Evolutionary conservation across 2,888 invertebrate species (phyloP), one percentile per base, ranked within the genome.

Genomic region (Mythimna ferrago): DNA sequence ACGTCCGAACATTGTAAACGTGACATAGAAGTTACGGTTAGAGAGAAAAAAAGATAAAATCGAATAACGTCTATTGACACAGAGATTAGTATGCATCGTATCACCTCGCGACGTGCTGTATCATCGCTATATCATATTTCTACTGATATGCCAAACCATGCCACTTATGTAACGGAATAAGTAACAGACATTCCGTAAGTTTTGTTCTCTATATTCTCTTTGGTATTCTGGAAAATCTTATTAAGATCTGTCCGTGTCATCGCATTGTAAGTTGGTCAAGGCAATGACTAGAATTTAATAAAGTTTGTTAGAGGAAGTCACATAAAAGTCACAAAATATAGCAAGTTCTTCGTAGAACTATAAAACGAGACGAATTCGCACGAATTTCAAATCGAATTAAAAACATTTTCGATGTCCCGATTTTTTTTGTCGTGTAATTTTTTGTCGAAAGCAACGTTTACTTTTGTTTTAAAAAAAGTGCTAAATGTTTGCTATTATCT

Each of bases 11-110:
- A 70, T 71, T 72, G 73, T 82, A 64, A 54, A 76, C 76, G 71
- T 80, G 86, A 80, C 85, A 76, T 64, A 77, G 67, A 86, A 76
- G 66, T 72, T 73, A 84, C 66, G 65, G 71, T 32, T 44, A 58
- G 77, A 74, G 73, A 76, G 62, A 61, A 48, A 53, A 62, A 71
- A 70, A 82, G 80, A 85, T 84, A 83, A 74, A 84, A 89, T 88
- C 84, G 87, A 85, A 88, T 89, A 87, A 84, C 76, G 76, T 81
- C 67, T 79, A 88, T 86, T 82, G 84, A 82, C 77, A 71, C 65
- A 75, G 73, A 66, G 81, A 84, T 90, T 84, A 85, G 85, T 86
- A 88, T 90, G 86, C 87, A 79, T 73, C 79, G 71, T 80, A 76
- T 81, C 76, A 79, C 72, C 63, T 75, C 62, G 61, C 63, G 75